These are phyloP conservation scores for Palaemon carinicauda DNA, from an alignment of 1,140 invertebrate genomes.

Conservation along the genomic window DNA sequence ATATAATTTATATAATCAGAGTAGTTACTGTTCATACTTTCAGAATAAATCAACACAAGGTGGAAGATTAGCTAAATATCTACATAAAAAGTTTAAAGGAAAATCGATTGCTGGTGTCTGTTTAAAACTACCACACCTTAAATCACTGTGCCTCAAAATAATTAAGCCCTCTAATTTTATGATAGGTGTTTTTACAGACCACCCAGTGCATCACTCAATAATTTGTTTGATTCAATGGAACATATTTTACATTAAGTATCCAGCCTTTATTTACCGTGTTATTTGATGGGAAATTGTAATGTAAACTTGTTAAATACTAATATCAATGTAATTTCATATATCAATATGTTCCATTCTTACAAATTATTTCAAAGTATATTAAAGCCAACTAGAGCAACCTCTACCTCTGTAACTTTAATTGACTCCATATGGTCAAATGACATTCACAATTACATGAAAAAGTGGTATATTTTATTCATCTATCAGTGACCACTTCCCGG, in stretches of 20 bases:
- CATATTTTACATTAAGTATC: too few relatives aligned
- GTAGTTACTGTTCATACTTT: neutral
- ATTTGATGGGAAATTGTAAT: neutral
- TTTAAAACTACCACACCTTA: neutral
- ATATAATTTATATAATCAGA: too few relatives aligned
- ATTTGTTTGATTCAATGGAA: neutral
- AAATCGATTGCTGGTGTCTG: neutral
- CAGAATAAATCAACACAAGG: neutral
- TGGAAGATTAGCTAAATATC: neutral
- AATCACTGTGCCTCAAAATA: neutral
- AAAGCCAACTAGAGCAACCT: neutral
- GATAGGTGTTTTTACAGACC: neutral
- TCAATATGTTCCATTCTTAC: too few relatives aligned
- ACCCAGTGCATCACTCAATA: neutral
- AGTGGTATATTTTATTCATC: neutral
- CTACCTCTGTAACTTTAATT: neutral
- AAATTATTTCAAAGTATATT: neutral
- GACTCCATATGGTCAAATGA: neutral
- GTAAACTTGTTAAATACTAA: neutral
- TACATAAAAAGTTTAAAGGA: neutral
- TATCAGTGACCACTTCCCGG: neutral
- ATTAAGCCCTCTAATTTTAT: neutral
- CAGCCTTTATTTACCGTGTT: neutral
- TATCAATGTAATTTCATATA: too few relatives aligned
- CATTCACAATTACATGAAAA: neutral